Evolutionary conservation across 2,888 invertebrate species (phyloP).

Genomic region (Muscina levida): DNA sequence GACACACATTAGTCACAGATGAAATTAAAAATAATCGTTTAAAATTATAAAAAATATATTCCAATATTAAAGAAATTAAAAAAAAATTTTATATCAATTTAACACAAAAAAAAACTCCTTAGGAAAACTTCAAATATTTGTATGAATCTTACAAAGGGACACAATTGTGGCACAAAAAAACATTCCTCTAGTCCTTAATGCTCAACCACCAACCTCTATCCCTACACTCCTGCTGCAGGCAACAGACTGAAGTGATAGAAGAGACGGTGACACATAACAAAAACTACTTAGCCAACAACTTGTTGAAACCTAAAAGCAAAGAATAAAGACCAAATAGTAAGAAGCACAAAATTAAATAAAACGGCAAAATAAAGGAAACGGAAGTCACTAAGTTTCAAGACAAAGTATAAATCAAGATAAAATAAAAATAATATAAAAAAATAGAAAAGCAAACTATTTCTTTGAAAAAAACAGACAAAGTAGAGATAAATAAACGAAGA

Average conservation of each 20-base stretch:
- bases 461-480: conserved; percentile 15
- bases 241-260: conserved; percentile 18
- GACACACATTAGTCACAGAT: too few species aligned
- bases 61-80: too few species aligned
- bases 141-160: conserved; percentile 62
- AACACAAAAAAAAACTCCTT: neutral
- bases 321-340: too few species aligned
- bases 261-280: conserved; percentile 15
- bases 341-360: too few species aligned
- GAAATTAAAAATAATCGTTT: too few species aligned
- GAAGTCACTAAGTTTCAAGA: conserved; percentile 61
- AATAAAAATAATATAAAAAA: conserved; percentile 2
- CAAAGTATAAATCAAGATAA: conserved; percentile 43
- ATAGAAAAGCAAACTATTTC: conserved; percentile 34
- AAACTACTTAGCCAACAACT: conserved; percentile 60
- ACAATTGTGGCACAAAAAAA: too few species aligned
- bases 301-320: conserved; percentile 61
- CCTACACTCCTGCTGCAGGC: too few species aligned
- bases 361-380: conserved; percentile 44
- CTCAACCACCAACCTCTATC: neutral
- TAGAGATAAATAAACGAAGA: too few species aligned
- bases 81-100: too few species aligned
- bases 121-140: conserved; percentile 55
- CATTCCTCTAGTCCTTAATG: too few species aligned
- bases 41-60: too few species aligned